Evolutionary conservation across 2,113 vertebrate genomes (phyloP).

Genomic region (Ochotona curzoniae): DNA sequence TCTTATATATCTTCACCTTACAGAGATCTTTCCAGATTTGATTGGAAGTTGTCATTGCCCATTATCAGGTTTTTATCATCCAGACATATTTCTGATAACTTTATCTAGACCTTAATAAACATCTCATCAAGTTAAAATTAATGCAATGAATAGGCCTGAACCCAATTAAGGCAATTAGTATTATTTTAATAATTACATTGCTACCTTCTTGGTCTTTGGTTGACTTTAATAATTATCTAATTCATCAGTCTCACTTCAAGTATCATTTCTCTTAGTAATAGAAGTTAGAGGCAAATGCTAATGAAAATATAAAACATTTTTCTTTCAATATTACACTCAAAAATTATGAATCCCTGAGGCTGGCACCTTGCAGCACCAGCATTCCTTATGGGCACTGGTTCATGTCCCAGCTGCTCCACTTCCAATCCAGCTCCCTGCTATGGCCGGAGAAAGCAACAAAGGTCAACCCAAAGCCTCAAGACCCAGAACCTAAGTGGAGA

Average conservation of each 20-base stretch:
- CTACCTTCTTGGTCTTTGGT: background rate
- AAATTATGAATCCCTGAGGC: background rate
- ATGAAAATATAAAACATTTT: background rate
- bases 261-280: constrained; percentile 9
- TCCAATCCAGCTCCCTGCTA: too few relatives aligned
- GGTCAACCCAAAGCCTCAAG: too few relatives aligned
- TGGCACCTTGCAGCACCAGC: too few relatives aligned
- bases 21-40: background rate
- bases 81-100: background rate
- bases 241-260: background rate
- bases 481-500: too few relatives aligned
- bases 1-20: background rate
- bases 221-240: background rate
- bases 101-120: background rate
- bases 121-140: background rate
- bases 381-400: too few relatives aligned
- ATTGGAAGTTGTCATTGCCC: background rate
- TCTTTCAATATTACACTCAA: background rate
- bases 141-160: background rate
- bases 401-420: too few relatives aligned
- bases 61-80: background rate
- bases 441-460: too few relatives aligned
- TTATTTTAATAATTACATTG: background rate
- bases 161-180: background rate
- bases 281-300: background rate